Conservation (phyloP, 2,888 invertebrate genomes). For the Steinernema hermaphroditum region DNA sequence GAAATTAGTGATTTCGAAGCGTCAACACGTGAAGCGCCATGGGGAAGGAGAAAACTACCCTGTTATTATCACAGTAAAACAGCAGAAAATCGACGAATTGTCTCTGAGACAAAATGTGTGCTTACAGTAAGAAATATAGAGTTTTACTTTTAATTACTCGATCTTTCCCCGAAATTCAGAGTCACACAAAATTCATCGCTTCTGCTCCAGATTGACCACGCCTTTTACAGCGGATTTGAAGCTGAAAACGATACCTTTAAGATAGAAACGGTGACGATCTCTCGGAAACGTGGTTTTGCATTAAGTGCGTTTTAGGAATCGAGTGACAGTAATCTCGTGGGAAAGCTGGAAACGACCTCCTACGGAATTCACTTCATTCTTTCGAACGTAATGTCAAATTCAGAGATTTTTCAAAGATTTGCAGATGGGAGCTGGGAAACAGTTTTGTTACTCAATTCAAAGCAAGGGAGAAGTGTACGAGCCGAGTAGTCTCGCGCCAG, state of each 20-base stretch:
- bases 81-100: neutral
- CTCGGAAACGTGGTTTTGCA: too few relatives aligned
- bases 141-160: too few relatives aligned
- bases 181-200: conserved; percentile 45
- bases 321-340: neutral
- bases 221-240: conserved; percentile 57
- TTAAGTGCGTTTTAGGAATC: neutral
- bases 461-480: neutral
- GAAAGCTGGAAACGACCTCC: neutral
- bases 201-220: conserved; percentile 60
- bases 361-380: neutral
- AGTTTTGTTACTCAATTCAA: too few relatives aligned
- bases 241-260: neutral
- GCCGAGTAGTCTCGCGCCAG: neutral
- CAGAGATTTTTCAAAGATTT: neutral
- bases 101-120: neutral
- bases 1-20: conserved; percentile 51
- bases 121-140: neutral
- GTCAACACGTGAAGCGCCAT: conserved; percentile 47
- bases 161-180: too few relatives aligned
- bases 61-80: conserved; percentile 43
- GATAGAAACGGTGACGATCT: too few relatives aligned
- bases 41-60: conserved; percentile 54
- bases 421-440: neutral
- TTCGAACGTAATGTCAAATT: neutral